A percentile compares a stretch with the other conserved stretches of the same genome.
These are phyloP conservation scores for Tetraneura akinire DNA, from an alignment of 1,140 invertebrate genomes.

Conservation along the genomic window DNA sequence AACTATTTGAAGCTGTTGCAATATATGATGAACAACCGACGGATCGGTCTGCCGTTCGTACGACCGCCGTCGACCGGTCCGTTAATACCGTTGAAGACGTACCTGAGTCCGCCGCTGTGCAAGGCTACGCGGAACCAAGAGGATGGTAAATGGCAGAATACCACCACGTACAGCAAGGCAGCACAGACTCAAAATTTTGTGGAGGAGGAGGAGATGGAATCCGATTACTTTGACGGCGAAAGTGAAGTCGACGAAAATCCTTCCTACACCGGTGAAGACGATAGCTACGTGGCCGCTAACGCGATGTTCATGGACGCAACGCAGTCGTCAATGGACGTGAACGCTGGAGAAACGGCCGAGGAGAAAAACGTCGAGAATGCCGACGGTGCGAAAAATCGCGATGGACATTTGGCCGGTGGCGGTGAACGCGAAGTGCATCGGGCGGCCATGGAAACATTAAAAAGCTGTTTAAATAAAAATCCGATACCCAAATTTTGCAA, in stretches of 20 bases:
- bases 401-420: slow-evolving; percentile 8
- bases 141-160: background rate
- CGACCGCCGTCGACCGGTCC: background rate
- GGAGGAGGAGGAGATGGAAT: too few relatives aligned
- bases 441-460: background rate
- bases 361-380: background rate
- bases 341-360: background rate
- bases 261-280: background rate
- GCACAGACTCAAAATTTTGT: background rate
- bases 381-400: background rate
- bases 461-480: background rate
- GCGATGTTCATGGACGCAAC: background rate
- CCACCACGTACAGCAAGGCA: background rate
- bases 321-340: background rate
- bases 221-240: background rate
- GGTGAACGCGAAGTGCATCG: background rate
- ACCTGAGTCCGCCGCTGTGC: background rate
- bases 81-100: background rate
- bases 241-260: too few relatives aligned
- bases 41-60: background rate
- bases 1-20: slow-evolving; percentile 21
- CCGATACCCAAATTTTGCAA: background rate
- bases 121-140: too few relatives aligned
- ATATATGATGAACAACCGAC: background rate
- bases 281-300: background rate